Evolutionary conservation across 2,113 vertebrate genomes (phyloP), one percentile per base, ranked within the genome.

Genomic region (Ptyas mucosa): DNA sequence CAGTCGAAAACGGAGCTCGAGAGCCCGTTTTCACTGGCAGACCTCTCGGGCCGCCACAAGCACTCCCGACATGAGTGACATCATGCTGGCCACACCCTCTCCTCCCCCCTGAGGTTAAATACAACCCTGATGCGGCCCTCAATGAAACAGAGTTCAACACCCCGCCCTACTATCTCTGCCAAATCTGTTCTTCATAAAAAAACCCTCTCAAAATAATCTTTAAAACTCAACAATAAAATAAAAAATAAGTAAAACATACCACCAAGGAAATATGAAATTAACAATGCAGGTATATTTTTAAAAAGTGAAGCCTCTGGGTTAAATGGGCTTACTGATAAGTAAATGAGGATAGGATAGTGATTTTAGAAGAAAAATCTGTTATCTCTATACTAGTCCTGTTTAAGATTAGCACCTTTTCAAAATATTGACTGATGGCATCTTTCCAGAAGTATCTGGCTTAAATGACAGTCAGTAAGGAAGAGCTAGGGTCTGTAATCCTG

Each of bases 401-500:
- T 93, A 81, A 93, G n/a, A 92, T 61, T 88, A 34, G 11, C 58
- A 51, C 15, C n/a, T 90, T 89, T 43, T 46, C 18, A 90, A 21
- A 90, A 29, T n/a, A 87, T 29, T 57, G 91, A 95, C 43, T 75
- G 21, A 91, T 85, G 54, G 54, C 92, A 88, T 3, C 93, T 93
- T 92, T 92, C 95, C 57, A 95, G 90, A 94, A 94, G 96, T 64
- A 8, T 15, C 46, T 24, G 94, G 90, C 3, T 49, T 87, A 92
- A 93, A 91, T 49, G 20, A 49, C 14, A 5, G 21, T 1, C n/a
- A 93, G 88, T 89, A 87, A 46, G 94, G 69, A n/a, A 92, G 53
- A 6, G 0, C 21, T 92, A 14, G 75, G 34, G 51, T 87, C 64
- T n/a, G 3, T 51, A 43, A 57, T 51, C 23, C 39, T 75, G 58